Base-by-base conservation (phyloP, 1,140 invertebrate genomes). In the Ips typographus region DNA sequence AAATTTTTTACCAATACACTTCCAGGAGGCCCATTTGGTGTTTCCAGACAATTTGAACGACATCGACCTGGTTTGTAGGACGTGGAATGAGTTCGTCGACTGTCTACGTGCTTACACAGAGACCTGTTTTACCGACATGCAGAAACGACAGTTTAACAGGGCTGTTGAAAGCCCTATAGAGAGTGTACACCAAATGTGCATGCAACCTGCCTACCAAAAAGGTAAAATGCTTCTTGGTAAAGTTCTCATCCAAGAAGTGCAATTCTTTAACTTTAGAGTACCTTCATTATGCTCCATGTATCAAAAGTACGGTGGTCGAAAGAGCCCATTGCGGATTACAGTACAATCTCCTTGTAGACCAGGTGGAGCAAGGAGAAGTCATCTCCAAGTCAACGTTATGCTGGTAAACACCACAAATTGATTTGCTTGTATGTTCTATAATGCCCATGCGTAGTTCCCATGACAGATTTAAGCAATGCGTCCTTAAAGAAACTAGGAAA, bases 11-110 rank as follows among this genome's bases (percentile, higher is more conserved):
- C 22, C 3, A 58, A 6, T 39, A 40, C 4, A 22, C 37, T 43
- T 40, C 57, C 42, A 71, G 69, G 85, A 87, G 71, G 81, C 85
- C 1, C 83, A 84, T 74, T 76, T 86, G 2, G 83, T 87, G 40
- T 86, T 87, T 70, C 86, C 86, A 2, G 85, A 87, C 69, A 87
- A 87, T 68, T 80, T 85, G 73, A 79, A 80, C 41, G 86, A 87
- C 75, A 86, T 87, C 5, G 84, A 86, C 60, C 77, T 79, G 38
- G 85, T 86, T 42, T 87, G 86, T 80, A 82, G 83, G 78, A 85
- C 83, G 3, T 87, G 86, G 86, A 82, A 83, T 40, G 75, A 79
- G 43, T 86, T 87, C 69, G 84, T 87, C 1, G 83, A 86, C 61
- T 87, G 85, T 70, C 81, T 86, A 42, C 83, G 83, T 64, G 73